Conservation (phyloP, 2,888 invertebrate species). For the Isotomurus palustris region DNA sequence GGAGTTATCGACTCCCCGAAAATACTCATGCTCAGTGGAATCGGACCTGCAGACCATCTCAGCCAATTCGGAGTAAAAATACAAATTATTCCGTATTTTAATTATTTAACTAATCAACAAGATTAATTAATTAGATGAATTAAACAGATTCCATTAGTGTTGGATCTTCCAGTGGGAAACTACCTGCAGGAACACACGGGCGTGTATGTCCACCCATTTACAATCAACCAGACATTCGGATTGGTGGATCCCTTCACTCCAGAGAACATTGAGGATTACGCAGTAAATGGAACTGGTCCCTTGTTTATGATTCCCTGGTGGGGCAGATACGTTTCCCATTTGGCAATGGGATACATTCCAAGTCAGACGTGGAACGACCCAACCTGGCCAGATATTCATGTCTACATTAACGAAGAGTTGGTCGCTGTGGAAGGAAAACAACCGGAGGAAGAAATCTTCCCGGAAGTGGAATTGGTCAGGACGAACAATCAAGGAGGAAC, state of each 20-base stretch:
- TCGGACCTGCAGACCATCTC: conserved; percentile 18
- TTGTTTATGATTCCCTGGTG: not conserved
- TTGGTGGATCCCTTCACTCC: not conserved
- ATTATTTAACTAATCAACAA: too few species aligned
- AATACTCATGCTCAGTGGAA: conserved; percentile 16
- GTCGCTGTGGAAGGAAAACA: not conserved
- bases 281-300: conserved; percentile 18
- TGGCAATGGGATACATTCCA: conserved; percentile 17
- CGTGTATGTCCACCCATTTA: conserved; percentile 1
- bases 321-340: not conserved
- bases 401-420: conserved; percentile 15
- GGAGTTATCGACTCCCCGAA: conserved; percentile 15
- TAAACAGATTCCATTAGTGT: conserved; percentile 7
- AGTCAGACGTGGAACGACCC: conserved; percentile 15
- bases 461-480: conserved; percentile 14
- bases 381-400: conserved; percentile 24
- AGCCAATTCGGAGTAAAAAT: conserved; percentile 9
- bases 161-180: conserved; percentile 28
- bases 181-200: conserved; percentile 26
- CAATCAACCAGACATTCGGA: conserved; percentile 24
- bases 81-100: not conserved
- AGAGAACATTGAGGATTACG: conserved; percentile 18
- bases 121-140: not conserved
- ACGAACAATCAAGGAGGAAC: conserved; percentile 12
- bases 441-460: conserved; percentile 10